phyloP scores from a whole-genome alignment of 64 coral and sea anemone species.

The Actinia equina region DNA sequence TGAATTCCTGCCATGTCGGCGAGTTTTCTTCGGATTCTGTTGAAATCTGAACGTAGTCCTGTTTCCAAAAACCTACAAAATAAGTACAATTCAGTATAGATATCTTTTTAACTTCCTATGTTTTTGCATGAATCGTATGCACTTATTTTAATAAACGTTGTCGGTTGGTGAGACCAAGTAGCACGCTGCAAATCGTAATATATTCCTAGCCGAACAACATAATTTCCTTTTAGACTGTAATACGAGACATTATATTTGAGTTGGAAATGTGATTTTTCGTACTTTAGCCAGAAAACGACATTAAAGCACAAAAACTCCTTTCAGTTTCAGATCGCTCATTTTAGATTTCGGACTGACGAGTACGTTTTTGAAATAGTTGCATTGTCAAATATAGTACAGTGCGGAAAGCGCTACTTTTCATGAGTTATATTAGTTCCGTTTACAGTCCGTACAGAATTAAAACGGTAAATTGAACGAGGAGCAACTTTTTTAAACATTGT shows the following conservation, averaged over 20 bases:
- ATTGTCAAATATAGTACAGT: neutral
- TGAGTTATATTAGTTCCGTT: neutral
- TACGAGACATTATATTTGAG: no score
- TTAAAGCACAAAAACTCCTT: no score
- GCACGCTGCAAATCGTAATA: no score
- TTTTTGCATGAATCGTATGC: neutral
- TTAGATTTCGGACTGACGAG: no score
- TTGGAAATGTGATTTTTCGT: no score
- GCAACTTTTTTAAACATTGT: neutral
- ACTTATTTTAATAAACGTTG: no score
- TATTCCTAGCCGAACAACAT: no score
- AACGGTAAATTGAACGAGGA: neutral
- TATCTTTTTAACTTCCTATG: neutral
- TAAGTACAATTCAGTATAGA: conserved; percentile 11
- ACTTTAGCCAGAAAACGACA: no score
- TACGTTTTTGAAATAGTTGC: no score
- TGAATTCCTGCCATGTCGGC: conserved; percentile 89
- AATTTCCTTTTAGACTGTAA: no score
- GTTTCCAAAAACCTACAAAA: conserved; percentile 94
- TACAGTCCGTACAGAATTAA: neutral
- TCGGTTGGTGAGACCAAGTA: no score
- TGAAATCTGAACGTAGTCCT: conserved; percentile 92
- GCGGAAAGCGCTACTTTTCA: neutral
- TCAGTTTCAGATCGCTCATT: no score
- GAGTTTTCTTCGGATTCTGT: conserved; percentile 94